Conservation (phyloP, 2,797 vertebrate genomes). For the Macropodus opercularis region DNA sequence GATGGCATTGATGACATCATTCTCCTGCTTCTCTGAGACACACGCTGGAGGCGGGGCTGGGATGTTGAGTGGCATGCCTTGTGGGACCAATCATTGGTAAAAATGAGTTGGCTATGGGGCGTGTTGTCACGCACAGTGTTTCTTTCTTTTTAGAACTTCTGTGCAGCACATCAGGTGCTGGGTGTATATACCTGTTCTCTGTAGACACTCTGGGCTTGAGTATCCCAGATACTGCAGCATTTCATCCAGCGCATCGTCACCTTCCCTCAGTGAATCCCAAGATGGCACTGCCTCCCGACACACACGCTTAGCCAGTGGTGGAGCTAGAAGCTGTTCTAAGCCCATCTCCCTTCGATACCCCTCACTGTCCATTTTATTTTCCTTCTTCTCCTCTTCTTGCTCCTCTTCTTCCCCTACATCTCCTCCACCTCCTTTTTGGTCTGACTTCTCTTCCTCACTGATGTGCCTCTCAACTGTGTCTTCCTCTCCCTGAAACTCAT, state of each 20-base stretch:
- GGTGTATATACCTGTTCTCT: conserved; percentile 85
- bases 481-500: conserved; percentile 66
- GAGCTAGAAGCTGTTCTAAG: conserved; percentile 83
- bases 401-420: conserved; percentile 23
- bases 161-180: neutral
- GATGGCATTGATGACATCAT: conserved; percentile 97
- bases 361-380: conserved; percentile 66
- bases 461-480: conserved; percentile 64
- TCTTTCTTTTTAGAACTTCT: too few relatives aligned
- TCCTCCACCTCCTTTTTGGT: conserved; percentile 52
- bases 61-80: conserved; percentile 91
- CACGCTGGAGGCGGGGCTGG: conserved; percentile 92
- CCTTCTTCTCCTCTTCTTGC: conserved; percentile 37
- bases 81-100: conserved; percentile 12
- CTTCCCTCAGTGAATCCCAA: conserved; percentile 92
- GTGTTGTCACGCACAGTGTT: neutral
- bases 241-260: conserved; percentile 94
- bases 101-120: neutral
- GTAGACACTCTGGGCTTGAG: conserved; percentile 96
- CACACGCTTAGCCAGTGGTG: conserved; percentile 85
- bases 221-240: conserved; percentile 95
- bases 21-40: conserved; percentile 98
- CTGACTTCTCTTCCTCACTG: conserved; percentile 74
- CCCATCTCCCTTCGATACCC: conserved; percentile 48
- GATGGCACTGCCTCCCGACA: conserved; percentile 92